A percentile compares a stretch with the other conserved stretches of the same genome.
Evolutionary conservation across 1,140 invertebrate genomes (phyloP).

Genomic region (Cryptotermes secundus): DNA sequence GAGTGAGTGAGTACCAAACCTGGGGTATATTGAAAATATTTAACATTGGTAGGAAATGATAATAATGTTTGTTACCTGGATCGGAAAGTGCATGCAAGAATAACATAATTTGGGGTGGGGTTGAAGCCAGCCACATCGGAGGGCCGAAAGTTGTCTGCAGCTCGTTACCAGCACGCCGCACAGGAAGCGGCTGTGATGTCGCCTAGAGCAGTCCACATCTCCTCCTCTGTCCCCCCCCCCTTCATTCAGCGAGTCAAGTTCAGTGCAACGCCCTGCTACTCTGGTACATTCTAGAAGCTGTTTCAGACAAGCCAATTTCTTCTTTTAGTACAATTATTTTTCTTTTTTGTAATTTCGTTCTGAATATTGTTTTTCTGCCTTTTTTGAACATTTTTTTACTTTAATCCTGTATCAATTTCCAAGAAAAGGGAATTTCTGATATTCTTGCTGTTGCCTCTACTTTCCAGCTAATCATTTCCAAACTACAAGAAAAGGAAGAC

Average conservation of each 20-base stretch:
- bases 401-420: background rate
- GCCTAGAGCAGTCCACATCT: background rate
- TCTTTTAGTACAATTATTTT: background rate
- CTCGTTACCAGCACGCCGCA: background rate
- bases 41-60: background rate
- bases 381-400: background rate
- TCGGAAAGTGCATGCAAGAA: background rate
- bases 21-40: background rate
- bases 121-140: background rate
- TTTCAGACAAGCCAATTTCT: conserved; percentile 11
- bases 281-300: background rate
- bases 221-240: background rate
- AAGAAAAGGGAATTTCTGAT: background rate
- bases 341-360: background rate
- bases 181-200: background rate
- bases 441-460: background rate
- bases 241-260: background rate
- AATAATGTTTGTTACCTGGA: background rate
- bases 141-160: background rate
- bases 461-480: background rate
- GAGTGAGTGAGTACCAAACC: no score
- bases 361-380: background rate
- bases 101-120: background rate
- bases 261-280: background rate
- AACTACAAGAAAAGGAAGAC: background rate